phyloP scores from a whole-genome alignment of 2,113 vertebrate species.

The Orientallactaga bullata region DNA sequence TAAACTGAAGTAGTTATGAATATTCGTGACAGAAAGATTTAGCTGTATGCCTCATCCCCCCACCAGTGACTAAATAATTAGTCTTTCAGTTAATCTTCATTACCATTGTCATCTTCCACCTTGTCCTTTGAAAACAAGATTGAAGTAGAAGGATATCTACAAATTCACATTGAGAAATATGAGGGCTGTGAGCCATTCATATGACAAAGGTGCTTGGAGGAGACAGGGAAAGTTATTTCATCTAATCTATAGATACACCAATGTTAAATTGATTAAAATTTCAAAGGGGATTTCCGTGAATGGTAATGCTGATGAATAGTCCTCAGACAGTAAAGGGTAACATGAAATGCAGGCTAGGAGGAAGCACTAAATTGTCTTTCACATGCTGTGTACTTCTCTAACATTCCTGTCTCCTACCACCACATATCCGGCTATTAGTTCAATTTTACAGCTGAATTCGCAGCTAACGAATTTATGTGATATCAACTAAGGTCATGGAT shows the following conservation, averaged over 20 bases:
- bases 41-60: conserved; percentile 69
- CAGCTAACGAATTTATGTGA: conserved; percentile 68
- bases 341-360: conserved; percentile 60
- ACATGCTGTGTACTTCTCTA: neutral
- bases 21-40: conserved; percentile 78
- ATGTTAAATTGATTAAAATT: conserved; percentile 82
- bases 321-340: conserved; percentile 75
- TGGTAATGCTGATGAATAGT: conserved; percentile 78
- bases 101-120: conserved; percentile 71
- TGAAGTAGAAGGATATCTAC: conserved; percentile 69
- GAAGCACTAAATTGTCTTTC: conserved; percentile 74
- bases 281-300: conserved; percentile 73
- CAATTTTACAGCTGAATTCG: conserved; percentile 60
- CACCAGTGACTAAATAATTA: conserved; percentile 82
- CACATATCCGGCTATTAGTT: conserved; percentile 64
- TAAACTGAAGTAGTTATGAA: conserved; percentile 76
- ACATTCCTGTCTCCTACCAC: neutral
- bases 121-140: conserved; percentile 79
- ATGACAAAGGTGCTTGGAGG: conserved; percentile 70
- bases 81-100: conserved; percentile 81
- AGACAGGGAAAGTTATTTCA: conserved; percentile 80
- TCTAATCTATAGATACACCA: conserved; percentile 80
- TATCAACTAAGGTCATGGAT: conserved; percentile 13
- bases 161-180: conserved; percentile 71
- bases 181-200: conserved; percentile 71